These are phyloP conservation scores for Madoqua kirkii DNA, from an alignment of 2,113 vertebrate species.

Conservation along the genomic window DNA sequence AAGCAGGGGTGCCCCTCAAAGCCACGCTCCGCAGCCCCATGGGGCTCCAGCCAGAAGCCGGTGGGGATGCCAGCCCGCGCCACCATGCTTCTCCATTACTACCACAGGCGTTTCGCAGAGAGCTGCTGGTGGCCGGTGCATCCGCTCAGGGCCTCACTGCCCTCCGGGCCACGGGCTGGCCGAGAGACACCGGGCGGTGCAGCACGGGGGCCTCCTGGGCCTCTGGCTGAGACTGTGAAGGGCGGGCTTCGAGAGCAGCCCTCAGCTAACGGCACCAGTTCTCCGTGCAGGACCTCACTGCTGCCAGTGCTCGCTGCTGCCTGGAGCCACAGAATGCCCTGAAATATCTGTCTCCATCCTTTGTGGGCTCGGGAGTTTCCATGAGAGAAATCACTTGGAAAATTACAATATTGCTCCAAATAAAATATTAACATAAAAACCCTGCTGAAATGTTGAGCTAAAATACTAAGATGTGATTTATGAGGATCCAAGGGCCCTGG, in stretches of 20 bases:
- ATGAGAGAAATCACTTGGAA: constrained; percentile 67
- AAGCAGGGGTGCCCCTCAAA: not conserved
- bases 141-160: not conserved
- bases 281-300: constrained; percentile 42
- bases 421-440: constrained; percentile 72
- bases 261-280: not conserved
- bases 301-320: constrained; percentile 64
- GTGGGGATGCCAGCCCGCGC: not conserved
- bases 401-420: constrained; percentile 63
- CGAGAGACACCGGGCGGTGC: constrained; percentile 18
- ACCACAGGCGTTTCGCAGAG: not conserved
- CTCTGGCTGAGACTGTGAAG: constrained; percentile 19
- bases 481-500: constrained; percentile 18
- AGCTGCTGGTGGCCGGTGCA: constrained; percentile 7
- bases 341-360: constrained; percentile 59
- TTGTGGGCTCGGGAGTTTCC: constrained; percentile 53
- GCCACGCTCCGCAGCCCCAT: not conserved
- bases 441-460: constrained; percentile 59
- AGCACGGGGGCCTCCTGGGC: not conserved
- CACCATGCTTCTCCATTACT: not conserved
- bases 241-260: not conserved
- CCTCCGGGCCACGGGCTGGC: not conserved
- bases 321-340: constrained; percentile 45
- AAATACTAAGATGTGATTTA: constrained; percentile 57
- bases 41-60: not conserved